Evolutionary conservation across 1,140 invertebrate genomes (phyloP).

Genomic region (Hycleus phaleratus): DNA sequence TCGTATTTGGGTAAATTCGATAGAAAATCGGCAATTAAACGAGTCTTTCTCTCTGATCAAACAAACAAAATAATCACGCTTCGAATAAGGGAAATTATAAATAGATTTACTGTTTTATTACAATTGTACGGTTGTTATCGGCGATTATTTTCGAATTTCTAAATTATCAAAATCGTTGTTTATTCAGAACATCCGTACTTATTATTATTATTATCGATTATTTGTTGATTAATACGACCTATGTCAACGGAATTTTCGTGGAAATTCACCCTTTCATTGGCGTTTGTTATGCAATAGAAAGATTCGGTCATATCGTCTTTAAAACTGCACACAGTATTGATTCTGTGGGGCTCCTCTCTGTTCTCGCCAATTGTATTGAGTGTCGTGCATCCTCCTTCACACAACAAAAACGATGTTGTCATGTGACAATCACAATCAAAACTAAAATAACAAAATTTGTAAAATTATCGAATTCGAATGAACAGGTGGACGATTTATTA

Average conservation of each 20-base stretch:
- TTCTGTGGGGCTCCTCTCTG: conserved; percentile 1
- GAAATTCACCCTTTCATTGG: background rate
- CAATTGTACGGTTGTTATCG: conserved; percentile 1
- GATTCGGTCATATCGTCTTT: conserved; percentile 25
- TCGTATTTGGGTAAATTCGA: too few species aligned
- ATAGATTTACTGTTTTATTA: background rate
- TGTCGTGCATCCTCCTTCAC: conserved; percentile 9
- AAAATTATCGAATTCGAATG: too few species aligned
- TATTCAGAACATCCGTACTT: background rate
- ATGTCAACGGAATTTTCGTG: conserved; percentile 2
- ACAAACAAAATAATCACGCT: too few species aligned
- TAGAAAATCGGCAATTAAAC: too few species aligned
- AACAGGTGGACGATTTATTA: too few species aligned
- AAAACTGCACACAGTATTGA: conserved; percentile 24
- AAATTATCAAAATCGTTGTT: too few species aligned
- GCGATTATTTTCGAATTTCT: background rate
- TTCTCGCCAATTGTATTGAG: conserved; percentile 4
- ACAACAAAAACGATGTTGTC: conserved; percentile 10
- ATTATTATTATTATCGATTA: background rate
- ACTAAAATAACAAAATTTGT: too few species aligned
- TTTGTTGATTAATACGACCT: background rate
- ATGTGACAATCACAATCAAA: background rate
- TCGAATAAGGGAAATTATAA: too few species aligned
- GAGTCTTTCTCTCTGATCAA: too few species aligned
- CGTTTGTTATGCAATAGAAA: conserved; percentile 7